Evolutionary conservation across 1,140 invertebrate species (phyloP).

Genomic region (Bombyx mandarina): DNA sequence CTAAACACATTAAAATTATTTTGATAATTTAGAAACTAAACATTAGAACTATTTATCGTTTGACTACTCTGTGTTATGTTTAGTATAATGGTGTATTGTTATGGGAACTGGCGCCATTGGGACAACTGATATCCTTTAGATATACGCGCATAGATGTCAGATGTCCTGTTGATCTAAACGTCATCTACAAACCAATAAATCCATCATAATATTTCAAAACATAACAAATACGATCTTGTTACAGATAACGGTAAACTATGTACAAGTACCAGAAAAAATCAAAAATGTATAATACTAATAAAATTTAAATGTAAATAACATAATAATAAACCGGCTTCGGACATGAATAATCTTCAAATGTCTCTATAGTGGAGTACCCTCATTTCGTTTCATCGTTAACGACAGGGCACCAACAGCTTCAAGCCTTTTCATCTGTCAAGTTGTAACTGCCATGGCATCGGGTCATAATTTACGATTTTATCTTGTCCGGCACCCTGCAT

Average conservation of each 20-base stretch:
- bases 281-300: no score
- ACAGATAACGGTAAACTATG: not conserved
- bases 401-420: constrained; percentile 44
- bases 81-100: constrained; percentile 19
- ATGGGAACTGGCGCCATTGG: constrained; percentile 14
- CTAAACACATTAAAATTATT: not conserved
- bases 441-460: constrained; percentile 64
- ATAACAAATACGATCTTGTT: no score
- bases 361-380: constrained; percentile 40
- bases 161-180: no score
- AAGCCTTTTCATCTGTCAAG: constrained; percentile 70
- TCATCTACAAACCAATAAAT: no score
- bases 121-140: constrained; percentile 12
- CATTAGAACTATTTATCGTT: not conserved
- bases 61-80: constrained; percentile 11
- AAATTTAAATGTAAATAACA: no score
- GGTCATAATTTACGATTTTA: constrained; percentile 71
- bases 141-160: constrained; percentile 1
- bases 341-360: constrained; percentile 44
- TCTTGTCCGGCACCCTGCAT: constrained; percentile 48
- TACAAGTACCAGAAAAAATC: not conserved
- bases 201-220: no score
- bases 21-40: not conserved
- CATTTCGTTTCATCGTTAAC: constrained; percentile 60
- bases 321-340: no score